These are phyloP conservation scores for Etheostoma nigrum DNA, from an alignment of 2,797 vertebrate species.

Conservation along the genomic window DNA sequence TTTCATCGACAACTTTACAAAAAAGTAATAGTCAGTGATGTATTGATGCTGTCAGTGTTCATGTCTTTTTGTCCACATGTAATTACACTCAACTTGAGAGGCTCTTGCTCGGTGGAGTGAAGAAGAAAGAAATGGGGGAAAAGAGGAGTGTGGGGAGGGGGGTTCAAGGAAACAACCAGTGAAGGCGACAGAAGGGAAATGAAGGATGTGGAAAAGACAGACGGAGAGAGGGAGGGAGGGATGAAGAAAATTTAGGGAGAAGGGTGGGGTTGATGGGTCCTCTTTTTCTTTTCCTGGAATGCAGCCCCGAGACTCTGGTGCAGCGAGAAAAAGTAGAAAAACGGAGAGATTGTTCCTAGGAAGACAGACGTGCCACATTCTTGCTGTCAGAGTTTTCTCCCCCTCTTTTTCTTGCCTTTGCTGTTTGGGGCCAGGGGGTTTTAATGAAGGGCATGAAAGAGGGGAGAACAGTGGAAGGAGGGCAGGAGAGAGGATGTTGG, in stretches of 20 bases:
- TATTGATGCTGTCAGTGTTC: slow-evolving; percentile 6
- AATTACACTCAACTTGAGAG: slow-evolving; percentile 47
- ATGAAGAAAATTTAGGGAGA: slow-evolving; percentile 49
- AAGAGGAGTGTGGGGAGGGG: slow-evolving; percentile 6
- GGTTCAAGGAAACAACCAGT: slow-evolving; percentile 70
- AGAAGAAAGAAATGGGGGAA: slow-evolving; percentile 43
- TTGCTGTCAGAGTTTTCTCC: slow-evolving; percentile 65
- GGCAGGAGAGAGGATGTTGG: slow-evolving; percentile 44
- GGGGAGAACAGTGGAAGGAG: slow-evolving; percentile 39
- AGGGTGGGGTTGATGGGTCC: slow-evolving; percentile 69
- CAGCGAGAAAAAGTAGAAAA: slow-evolving; percentile 74
- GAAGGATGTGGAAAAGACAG: slow-evolving; percentile 76
- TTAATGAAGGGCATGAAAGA: slow-evolving; percentile 44
- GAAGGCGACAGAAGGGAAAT: slow-evolving; percentile 76
- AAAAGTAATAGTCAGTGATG: background rate
- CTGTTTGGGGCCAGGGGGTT: slow-evolving; percentile 58
- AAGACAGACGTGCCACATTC: slow-evolving; percentile 81
- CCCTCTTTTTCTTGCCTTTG: slow-evolving; percentile 23
- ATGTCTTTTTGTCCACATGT: slow-evolving; percentile 28
- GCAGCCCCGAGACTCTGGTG: slow-evolving; percentile 73
- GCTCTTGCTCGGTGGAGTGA: slow-evolving; percentile 40
- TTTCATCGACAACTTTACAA: background rate
- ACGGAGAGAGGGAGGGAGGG: slow-evolving; percentile 46
- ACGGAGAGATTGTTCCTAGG: slow-evolving; percentile 76
- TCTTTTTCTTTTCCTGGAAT: slow-evolving; percentile 82